Percentiles rank a stretch among this genome's conserved stretches.
phyloP scores from a whole-genome alignment of 1,140 invertebrate genomes.

The Amyelois transitella region DNA sequence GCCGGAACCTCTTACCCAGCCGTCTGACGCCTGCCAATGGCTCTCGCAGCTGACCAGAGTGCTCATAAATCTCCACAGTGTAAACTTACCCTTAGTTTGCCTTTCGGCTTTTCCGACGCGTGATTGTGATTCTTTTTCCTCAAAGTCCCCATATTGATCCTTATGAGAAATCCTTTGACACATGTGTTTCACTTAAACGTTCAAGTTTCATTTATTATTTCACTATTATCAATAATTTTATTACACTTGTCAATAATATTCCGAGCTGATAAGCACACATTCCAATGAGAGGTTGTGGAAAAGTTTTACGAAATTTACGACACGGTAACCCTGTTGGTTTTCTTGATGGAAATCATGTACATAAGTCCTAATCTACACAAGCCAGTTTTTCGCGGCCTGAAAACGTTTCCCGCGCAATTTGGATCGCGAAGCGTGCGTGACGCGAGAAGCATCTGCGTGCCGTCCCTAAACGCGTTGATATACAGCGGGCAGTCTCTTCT shows the following conservation, averaged over 20 bases:
- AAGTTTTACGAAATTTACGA: not conserved
- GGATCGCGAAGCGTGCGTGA: slow-evolving; percentile 5
- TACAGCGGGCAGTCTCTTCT: slow-evolving; percentile 57
- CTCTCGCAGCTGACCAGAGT: not conserved
- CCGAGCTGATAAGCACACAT: not conserved
- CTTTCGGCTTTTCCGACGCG: slow-evolving; percentile 39
- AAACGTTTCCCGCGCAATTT: slow-evolving; percentile 10
- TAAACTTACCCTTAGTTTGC: slow-evolving; percentile 50
- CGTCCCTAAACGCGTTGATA: slow-evolving; percentile 32
- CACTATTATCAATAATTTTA: not conserved
- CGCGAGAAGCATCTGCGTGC: slow-evolving; percentile 42
- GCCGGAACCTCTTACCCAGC: too few relatives aligned
- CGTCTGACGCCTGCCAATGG: not conserved
- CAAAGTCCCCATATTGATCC: slow-evolving; percentile 30
- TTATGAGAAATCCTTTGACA: not conserved
- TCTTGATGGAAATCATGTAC: not conserved
- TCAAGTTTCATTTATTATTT: not conserved
- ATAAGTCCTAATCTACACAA: not conserved
- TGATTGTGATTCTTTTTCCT: slow-evolving; percentile 37
- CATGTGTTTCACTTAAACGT: not conserved
- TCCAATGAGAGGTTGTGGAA: not conserved
- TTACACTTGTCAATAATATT: not conserved
- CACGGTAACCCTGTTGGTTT: not conserved
- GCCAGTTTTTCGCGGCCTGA: not conserved
- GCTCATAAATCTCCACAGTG: not conserved